Percentiles rank a stretch among this genome's conserved stretches.
Evolutionary conservation across 2,888 invertebrate species (phyloP).

Genomic region (Notocelia uddmanniana): DNA sequence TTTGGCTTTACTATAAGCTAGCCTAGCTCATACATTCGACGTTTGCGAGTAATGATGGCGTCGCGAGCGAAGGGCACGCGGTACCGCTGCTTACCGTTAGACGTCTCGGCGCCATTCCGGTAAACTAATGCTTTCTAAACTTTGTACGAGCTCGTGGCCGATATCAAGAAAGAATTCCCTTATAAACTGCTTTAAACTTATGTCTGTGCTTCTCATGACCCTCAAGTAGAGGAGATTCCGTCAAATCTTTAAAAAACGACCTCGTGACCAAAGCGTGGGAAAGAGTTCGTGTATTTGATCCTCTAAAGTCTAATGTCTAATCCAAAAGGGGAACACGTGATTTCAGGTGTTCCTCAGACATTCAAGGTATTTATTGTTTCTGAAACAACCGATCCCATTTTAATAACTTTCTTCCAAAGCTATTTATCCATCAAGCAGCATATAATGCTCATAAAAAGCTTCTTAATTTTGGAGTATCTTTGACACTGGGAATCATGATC

Average conservation of each 20-base stretch:
- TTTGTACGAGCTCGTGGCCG: neutral
- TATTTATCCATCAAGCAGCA: no score
- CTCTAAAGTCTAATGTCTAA: neutral
- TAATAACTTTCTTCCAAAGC: no score
- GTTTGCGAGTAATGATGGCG: slow-evolving; percentile 42
- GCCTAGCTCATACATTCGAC: neutral
- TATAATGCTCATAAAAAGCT: neutral
- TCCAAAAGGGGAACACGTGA: neutral
- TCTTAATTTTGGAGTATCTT: neutral
- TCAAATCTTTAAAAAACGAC: neutral
- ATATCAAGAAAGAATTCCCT: neutral
- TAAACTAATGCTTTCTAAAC: slow-evolving; percentile 11
- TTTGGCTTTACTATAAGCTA: no score
- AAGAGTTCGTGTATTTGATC: neutral
- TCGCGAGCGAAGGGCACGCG: slow-evolving; percentile 50
- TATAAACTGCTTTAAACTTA: neutral
- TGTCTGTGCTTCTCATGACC: no score
- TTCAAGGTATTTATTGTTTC: no score
- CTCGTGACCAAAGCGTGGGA: neutral
- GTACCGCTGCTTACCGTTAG: slow-evolving; percentile 73
- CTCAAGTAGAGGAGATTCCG: no score
- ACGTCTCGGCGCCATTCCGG: slow-evolving; percentile 10
- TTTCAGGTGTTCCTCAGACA: neutral
- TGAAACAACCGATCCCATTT: no score
- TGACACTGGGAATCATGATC: neutral